Conservation (phyloP, 2,113 vertebrate genomes). For the Pheucticus melanocephalus region DNA sequence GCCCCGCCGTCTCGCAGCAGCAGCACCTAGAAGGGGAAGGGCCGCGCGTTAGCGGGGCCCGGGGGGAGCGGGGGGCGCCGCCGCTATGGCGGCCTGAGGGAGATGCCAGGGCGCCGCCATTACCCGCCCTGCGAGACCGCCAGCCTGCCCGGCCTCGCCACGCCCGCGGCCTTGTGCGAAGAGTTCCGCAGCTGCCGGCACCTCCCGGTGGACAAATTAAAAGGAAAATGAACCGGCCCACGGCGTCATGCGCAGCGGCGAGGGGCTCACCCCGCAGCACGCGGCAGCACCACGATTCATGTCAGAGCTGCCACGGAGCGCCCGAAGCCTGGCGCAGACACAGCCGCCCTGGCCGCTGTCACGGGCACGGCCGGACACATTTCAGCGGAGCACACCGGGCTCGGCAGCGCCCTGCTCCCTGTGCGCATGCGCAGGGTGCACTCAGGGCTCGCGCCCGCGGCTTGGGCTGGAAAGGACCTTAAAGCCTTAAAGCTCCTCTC, state of each 20-base stretch:
- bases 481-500: fast-evolving
- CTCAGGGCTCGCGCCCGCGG: fast-evolving
- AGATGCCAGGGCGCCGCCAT: neutral
- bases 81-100: neutral
- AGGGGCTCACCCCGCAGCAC: neutral
- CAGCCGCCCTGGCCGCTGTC: fast-evolving
- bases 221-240: fast-evolving
- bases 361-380: neutral
- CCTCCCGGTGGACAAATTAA: fast-evolving
- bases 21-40: neutral
- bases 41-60: neutral
- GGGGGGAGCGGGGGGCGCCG: fast-evolving
- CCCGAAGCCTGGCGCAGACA: fast-evolving
- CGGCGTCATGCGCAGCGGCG: too few relatives aligned
- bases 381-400: neutral
- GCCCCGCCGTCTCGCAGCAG: neutral
- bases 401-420: fast-evolving
- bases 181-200: neutral
- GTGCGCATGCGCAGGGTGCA: fast-evolving
- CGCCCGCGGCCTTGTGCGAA: neutral
- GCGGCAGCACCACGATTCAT: fast-evolving
- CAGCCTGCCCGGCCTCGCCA: neutral
- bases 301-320: fast-evolving
- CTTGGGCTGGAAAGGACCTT: fast-evolving
- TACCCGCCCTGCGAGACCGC: neutral